Conservation (phyloP, 2,888 invertebrate species). For the Nasonovia ribisnigri region DNA sequence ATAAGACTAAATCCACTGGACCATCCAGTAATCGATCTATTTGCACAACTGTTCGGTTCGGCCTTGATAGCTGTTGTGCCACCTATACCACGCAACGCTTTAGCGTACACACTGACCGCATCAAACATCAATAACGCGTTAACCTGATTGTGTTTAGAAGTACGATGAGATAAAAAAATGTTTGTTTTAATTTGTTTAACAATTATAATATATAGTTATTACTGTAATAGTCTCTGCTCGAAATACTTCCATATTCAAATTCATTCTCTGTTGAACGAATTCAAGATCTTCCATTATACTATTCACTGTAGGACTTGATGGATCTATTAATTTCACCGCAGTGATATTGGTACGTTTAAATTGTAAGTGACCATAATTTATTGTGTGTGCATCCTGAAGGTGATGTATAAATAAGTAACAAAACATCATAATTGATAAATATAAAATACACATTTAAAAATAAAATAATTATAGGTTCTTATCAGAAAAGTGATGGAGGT, state of each 20-base stretch:
- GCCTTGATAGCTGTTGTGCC: conserved; percentile 67
- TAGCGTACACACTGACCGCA: conserved; percentile 83
- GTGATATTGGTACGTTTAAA: conserved; percentile 86
- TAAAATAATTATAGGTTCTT: not conserved
- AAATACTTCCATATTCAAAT: conserved; percentile 66
- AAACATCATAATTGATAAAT: not conserved
- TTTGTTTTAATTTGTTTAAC: not conserved
- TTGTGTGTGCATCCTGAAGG: conserved; percentile 81
- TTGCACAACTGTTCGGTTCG: conserved; percentile 75
- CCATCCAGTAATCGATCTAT: conserved; percentile 74
- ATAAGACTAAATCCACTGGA: conserved; percentile 83
- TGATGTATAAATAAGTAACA: not conserved
- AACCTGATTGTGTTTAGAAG: conserved; percentile 61
- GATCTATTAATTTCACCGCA: conserved; percentile 74
- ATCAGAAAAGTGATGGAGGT: not conserved
- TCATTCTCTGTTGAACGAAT: conserved; percentile 67
- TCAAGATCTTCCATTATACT: conserved; percentile 69
- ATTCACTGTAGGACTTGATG: conserved; percentile 69
- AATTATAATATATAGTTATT: not conserved
- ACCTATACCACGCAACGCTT: conserved; percentile 75
- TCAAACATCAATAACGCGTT: conserved; percentile 87
- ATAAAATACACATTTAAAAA: not conserved
- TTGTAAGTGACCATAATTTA: conserved; percentile 83
- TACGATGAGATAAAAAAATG: not conserved
- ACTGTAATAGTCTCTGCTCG: conserved; percentile 67